Conservation (phyloP, 2,888 invertebrate genomes). For the Mayetiola destructor region DNA sequence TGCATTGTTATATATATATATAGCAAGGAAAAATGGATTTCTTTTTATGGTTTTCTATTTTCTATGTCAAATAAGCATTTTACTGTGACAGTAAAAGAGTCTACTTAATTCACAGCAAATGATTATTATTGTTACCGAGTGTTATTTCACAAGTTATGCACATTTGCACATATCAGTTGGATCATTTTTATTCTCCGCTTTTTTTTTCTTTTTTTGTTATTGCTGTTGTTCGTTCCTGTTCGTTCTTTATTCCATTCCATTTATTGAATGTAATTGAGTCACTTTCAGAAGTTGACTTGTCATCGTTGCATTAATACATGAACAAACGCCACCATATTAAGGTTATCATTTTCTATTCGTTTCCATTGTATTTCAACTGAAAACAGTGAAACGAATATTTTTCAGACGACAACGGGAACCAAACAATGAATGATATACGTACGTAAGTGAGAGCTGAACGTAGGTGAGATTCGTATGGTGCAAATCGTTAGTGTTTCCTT, state of each 20-base stretch:
- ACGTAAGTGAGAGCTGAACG: too few relatives aligned
- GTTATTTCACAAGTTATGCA: background rate
- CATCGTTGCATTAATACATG: background rate
- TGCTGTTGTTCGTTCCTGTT: background rate
- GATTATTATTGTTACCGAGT: background rate
- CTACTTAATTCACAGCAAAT: slow-evolving; percentile 5
- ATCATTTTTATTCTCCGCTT: background rate
- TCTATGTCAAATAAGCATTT: slow-evolving; percentile 8
- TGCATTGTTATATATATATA: slow-evolving; percentile 5
- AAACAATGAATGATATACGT: too few relatives aligned
- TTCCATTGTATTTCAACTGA: too few relatives aligned
- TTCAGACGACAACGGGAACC: too few relatives aligned
- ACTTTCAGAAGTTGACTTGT: slow-evolving; percentile 1
- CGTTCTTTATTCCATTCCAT: too few relatives aligned
- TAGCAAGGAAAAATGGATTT: too few relatives aligned
- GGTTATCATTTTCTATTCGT: too few relatives aligned
- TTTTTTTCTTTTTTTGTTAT: background rate
- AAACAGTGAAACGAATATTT: too few relatives aligned
- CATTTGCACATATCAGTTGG: too few relatives aligned
- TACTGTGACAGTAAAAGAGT: background rate
- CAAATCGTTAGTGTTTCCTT: too few relatives aligned
- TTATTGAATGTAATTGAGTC: slow-evolving; percentile 1
- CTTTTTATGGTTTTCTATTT: slow-evolving; percentile 12
- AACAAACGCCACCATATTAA: too few relatives aligned
- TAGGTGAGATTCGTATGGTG: too few relatives aligned